phyloP scores from a whole-genome alignment of 2,113 vertebrate genomes.

The Gymnogyps californianus region DNA sequence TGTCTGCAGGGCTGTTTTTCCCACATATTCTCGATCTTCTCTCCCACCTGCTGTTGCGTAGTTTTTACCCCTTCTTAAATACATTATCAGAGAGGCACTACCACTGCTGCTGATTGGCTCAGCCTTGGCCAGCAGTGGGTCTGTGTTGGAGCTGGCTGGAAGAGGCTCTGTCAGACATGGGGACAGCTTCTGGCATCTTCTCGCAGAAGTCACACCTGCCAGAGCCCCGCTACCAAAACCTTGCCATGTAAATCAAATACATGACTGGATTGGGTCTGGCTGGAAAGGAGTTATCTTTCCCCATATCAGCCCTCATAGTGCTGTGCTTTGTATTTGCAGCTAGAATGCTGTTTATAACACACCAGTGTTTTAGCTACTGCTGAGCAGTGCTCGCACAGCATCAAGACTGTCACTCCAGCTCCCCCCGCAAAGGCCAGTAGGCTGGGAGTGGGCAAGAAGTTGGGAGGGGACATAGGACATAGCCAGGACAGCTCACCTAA shows the following conservation, averaged over 20 bases:
- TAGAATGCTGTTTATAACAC: no score
- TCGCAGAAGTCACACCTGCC: neutral
- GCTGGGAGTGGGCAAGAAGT: no score
- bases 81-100: neutral
- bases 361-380: no score
- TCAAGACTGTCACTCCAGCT: no score
- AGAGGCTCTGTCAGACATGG: no score
- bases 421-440: no score
- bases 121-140: no score
- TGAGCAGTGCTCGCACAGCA: no score
- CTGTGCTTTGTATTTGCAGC: neutral
- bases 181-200: neutral
- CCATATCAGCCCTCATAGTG: neutral
- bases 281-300: neutral
- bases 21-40: neutral
- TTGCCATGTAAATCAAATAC: neutral
- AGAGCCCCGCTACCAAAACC: neutral
- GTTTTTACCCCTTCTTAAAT: neutral
- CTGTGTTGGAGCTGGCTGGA: no score
- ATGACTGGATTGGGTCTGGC: neutral
- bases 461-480: no score
- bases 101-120: no score
- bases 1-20: neutral
- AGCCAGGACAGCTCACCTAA: no score
- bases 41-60: neutral